Evolutionary conservation across 2,113 vertebrate species (phyloP).

Genomic region (Malaclemys terrapin): DNA sequence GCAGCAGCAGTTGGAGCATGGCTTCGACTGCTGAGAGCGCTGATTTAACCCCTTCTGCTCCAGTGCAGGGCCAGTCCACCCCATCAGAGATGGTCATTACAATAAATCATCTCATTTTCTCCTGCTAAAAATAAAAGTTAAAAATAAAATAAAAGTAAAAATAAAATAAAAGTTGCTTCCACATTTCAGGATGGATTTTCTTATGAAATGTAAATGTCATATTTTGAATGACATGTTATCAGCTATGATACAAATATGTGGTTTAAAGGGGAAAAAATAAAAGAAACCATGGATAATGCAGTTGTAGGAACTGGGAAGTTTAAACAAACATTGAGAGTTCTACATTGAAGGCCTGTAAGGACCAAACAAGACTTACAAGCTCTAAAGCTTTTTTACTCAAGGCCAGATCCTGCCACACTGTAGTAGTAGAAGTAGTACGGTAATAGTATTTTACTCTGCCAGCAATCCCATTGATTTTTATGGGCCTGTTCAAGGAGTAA

Average conservation of each 20-base stretch:
- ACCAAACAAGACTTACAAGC: not conserved
- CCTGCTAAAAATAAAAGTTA: slow-evolving; percentile 11
- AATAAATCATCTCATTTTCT: not conserved
- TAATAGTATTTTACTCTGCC: not conserved
- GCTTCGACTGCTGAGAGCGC: too few species aligned
- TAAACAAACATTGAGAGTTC: not conserved
- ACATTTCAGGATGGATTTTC: slow-evolving; percentile 16
- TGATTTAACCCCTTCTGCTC: too few species aligned
- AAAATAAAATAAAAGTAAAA: too few species aligned
- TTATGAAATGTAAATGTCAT: not conserved
- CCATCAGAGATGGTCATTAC: not conserved
- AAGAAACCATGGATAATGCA: not conserved
- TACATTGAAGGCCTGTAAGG: not conserved
- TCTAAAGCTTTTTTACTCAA: accelerated
- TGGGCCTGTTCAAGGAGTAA: not conserved
- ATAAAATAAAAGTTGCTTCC: slow-evolving; percentile 4
- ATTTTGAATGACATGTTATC: not conserved
- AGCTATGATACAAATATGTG: not conserved
- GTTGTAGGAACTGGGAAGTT: not conserved
- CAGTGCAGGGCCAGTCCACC: too few species aligned
- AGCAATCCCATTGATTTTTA: not conserved
- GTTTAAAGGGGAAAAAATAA: not conserved
- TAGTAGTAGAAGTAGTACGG: not conserved
- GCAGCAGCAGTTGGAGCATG: too few species aligned
- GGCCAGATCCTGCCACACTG: not conserved